Evolutionary conservation across 1,140 invertebrate genomes (phyloP).

Genomic region (Bombyx mori): DNA sequence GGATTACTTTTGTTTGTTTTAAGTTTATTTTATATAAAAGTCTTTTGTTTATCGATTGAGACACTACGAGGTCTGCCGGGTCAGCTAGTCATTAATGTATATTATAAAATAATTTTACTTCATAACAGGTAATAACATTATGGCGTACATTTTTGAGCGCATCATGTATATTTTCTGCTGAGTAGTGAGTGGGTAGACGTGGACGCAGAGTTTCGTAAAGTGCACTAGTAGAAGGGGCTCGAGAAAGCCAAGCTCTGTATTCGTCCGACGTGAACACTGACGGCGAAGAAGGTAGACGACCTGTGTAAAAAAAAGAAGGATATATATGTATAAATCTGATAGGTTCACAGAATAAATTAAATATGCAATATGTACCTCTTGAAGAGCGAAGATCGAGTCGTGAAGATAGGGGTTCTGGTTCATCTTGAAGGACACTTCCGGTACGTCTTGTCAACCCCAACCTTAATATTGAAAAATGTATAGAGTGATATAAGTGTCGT

Average conservation of each 20-base stretch:
- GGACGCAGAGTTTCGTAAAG: slow-evolving; percentile 89
- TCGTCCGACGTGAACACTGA: slow-evolving; percentile 91
- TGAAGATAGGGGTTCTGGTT: slow-evolving; percentile 59
- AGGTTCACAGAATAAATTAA: neutral
- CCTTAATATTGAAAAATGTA: slow-evolving; percentile 26
- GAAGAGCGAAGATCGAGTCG: slow-evolving; percentile 63
- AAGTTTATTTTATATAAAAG: too few species aligned
- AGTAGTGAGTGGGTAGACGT: slow-evolving; percentile 75
- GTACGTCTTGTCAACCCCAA: slow-evolving; percentile 52
- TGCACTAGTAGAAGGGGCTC: slow-evolving; percentile 92
- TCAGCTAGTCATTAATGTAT: neutral
- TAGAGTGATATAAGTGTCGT: slow-evolving; percentile 1
- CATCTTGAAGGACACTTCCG: slow-evolving; percentile 61
- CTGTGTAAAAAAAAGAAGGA: slow-evolving; percentile 22
- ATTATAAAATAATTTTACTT: neutral
- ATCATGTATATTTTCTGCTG: slow-evolving; percentile 91
- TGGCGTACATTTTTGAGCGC: slow-evolving; percentile 80
- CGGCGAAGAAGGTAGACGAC: slow-evolving; percentile 56
- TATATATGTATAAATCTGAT: slow-evolving; percentile 4
- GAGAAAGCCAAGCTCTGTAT: slow-evolving; percentile 89
- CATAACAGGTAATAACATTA: neutral
- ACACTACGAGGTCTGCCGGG: too few species aligned
- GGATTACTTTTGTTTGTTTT: too few species aligned
- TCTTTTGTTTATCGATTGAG: too few species aligned
- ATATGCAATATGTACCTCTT: slow-evolving; percentile 35